These are phyloP conservation scores for Xenus cinereus DNA, from an alignment of 2,113 vertebrate genomes.

Conservation along the genomic window DNA sequence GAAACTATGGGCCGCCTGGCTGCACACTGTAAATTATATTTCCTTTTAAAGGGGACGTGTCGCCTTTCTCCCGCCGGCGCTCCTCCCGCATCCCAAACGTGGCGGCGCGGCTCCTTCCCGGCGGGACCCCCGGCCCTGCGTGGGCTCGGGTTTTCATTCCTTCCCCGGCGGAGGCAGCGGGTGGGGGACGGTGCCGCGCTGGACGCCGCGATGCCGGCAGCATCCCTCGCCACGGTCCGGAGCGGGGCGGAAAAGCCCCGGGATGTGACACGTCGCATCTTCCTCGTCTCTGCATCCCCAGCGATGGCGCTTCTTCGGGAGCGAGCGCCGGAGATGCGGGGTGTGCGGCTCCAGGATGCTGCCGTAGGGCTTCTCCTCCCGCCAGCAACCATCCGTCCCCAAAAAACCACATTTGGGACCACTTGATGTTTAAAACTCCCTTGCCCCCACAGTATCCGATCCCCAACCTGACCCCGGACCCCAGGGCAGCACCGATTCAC, in stretches of 20 bases:
- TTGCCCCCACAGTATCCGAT: background rate
- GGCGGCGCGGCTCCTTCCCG: background rate
- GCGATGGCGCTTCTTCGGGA: rapidly evolving
- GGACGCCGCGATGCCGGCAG: rapidly evolving
- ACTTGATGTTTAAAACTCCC: background rate
- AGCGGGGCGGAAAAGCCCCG: background rate
- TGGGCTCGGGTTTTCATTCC: background rate
- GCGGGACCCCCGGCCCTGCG: rapidly evolving
- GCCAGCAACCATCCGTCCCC: background rate
- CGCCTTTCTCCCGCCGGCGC: conserved; percentile 68
- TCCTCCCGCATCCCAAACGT: conserved; percentile 70
- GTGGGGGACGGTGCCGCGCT: background rate
- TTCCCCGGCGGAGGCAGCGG: background rate
- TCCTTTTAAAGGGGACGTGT: conserved; percentile 86
- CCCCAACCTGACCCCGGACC: background rate
- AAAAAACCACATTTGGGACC: background rate
- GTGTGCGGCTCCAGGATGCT: rapidly evolving
- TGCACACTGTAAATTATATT: conserved; percentile 90
- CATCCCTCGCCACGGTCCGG: background rate
- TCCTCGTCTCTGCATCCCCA: background rate
- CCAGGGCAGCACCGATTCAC: rapidly evolving
- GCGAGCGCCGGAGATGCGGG: rapidly evolving
- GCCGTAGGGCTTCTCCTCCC: background rate
- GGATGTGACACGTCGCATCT: rapidly evolving
- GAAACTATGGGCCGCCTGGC: conserved; percentile 82